Base-by-base conservation (phyloP, 2,113 vertebrate genomes). In the Notarius quadriscutis region DNA sequence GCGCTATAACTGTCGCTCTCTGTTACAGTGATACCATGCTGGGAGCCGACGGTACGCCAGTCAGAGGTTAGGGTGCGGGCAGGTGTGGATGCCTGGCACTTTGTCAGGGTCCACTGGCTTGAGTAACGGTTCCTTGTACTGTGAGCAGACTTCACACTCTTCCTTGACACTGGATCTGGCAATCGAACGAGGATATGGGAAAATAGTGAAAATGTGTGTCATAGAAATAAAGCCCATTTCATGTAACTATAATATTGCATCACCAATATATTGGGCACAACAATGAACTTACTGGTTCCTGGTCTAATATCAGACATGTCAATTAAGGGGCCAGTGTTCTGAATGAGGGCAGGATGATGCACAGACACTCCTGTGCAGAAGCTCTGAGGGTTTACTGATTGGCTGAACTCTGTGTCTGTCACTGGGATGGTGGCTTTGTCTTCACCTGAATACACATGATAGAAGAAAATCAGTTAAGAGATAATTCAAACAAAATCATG, bases 1-100 rank as follows among this genome's bases (percentile, higher is more conserved):
- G 98, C 98, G 0, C 98, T 99, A 93, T 99, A 99, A 94, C 98
- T 99, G 96, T 99, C 98, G 5, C 98, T 99, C 94, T 99, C 98
- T 0, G 98, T 98, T 93, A 99, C 98, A 0, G 98, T 99, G 92
- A 99, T 98, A 91, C 98, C 98, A 0, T 99, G 98, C 94, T 99
- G 98, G 84, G 97, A 99, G 63, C 97, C 97, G 90, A 98, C 97
- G 0, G 97, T 97, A 92, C 98, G 95, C 98, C 98, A 99, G 94
- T 99, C 98, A 0, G 98, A 99, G 91, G 98, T 97, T 88, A 99
- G 97, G 58, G 97, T 98, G 55, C 97, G 97, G 0, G 98, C 98
- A 0, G 98, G 98, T 0, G 98, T 99, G 87, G 98, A 99, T 0
- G 97, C 95, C 95, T 99, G 98, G 93, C 98, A 98, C 92, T 99